Conservation (phyloP, 1,140 invertebrate genomes). For the Homalodisca vitripennis region DNA sequence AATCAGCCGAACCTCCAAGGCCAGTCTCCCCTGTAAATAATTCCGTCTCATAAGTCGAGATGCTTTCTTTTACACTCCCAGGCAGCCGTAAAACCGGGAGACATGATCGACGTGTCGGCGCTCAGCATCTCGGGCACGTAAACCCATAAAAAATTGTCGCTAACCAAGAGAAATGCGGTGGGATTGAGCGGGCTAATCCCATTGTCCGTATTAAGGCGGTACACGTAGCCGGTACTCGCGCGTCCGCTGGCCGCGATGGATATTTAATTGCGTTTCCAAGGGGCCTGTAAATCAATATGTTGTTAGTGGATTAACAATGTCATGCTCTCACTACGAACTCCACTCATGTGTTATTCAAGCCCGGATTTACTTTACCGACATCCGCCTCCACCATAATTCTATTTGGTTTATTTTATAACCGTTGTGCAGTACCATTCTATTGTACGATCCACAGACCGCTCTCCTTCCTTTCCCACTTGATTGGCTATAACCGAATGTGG, state of each 20-base stretch:
- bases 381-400: neutral
- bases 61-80: neutral
- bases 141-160: constrained; percentile 23
- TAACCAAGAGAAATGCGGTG: constrained; percentile 5
- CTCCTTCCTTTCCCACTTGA: no score
- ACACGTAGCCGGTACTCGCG: constrained; percentile 12
- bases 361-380: constrained; percentile 14
- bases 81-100: neutral
- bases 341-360: constrained; percentile 7
- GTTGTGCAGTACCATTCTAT: no score
- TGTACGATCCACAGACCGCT: no score
- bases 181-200: constrained; percentile 16
- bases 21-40: neutral
- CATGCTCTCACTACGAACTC: neutral
- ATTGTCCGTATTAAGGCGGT: neutral
- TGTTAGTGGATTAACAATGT: constrained; percentile 16
- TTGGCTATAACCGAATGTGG: no score
- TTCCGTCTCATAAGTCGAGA: neutral
- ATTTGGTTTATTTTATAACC: neutral
- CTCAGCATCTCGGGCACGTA: constrained; percentile 6
- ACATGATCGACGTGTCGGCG: constrained; percentile 7
- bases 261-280: constrained; percentile 24
- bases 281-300: constrained; percentile 17
- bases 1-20: neutral
- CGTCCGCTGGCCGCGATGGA: neutral